Conservation (phyloP, 2,113 vertebrate species). For the Phyllostomus hastatus region DNA sequence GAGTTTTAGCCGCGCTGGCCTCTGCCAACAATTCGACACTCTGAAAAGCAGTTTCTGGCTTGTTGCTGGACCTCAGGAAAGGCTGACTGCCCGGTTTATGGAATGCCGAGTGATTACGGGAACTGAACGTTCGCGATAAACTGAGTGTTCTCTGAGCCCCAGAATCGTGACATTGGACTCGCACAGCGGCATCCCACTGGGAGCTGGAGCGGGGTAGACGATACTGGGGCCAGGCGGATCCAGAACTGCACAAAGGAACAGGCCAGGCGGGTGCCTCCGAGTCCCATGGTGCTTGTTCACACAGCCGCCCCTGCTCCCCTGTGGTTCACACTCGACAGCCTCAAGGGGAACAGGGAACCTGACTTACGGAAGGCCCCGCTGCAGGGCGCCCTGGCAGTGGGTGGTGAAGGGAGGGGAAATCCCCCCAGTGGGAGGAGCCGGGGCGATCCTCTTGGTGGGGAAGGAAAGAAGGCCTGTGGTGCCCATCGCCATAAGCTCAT, state of each 20-base stretch:
- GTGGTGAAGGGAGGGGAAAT: background rate
- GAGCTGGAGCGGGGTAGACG: background rate
- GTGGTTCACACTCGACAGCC: background rate
- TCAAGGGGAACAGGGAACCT: background rate
- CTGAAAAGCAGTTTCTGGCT: background rate
- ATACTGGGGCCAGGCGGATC: background rate
- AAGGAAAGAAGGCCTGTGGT: background rate
- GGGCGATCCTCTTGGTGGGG: background rate
- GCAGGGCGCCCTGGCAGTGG: background rate
- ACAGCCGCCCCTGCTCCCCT: background rate
- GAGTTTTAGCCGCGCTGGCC: background rate
- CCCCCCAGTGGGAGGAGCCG: background rate
- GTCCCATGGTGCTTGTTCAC: background rate
- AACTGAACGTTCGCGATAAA: background rate
- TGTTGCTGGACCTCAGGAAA: background rate
- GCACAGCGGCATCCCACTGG: background rate
- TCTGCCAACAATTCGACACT: background rate
- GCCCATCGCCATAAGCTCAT: too few species aligned
- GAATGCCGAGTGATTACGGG: background rate
- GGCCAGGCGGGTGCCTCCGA: too few species aligned
- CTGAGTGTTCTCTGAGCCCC: background rate
- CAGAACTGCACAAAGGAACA: background rate
- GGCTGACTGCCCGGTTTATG: background rate
- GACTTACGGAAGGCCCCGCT: background rate
- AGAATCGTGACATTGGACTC: background rate